phyloP scores from a whole-genome alignment of 2,888 invertebrate species.

The Himalopsyche japonica region DNA sequence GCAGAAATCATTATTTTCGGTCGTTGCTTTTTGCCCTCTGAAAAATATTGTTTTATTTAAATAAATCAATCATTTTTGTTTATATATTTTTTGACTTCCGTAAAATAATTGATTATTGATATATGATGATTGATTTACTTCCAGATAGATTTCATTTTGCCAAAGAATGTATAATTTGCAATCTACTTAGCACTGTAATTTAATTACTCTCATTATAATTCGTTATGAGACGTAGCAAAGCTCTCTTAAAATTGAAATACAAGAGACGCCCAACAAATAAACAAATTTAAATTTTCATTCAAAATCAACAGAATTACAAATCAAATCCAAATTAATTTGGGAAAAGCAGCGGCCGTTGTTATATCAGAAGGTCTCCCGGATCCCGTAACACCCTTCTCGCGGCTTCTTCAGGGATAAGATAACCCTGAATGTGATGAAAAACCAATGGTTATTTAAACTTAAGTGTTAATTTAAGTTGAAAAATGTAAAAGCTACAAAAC shows the following conservation, averaged over 20 bases:
- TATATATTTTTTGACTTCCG: too few relatives aligned
- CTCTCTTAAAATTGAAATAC: not conserved
- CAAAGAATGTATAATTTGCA: not conserved
- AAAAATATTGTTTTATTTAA: too few relatives aligned
- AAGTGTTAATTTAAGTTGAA: too few relatives aligned
- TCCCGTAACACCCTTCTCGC: not conserved
- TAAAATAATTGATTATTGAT: too few relatives aligned
- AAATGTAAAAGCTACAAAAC: too few relatives aligned
- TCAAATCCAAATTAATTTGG: not conserved
- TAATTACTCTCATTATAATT: not conserved
- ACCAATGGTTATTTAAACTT: not conserved
- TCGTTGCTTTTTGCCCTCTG: too few relatives aligned
- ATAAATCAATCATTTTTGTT: too few relatives aligned
- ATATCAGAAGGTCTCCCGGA: not conserved
- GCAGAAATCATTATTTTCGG: too few relatives aligned
- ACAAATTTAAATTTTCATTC: not conserved
- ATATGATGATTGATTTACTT: not conserved
- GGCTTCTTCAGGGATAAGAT: not conserved
- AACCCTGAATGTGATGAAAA: not conserved
- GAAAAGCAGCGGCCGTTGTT: not conserved
- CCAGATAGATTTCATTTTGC: not conserved
- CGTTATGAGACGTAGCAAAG: not conserved
- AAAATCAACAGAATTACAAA: not conserved
- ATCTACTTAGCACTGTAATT: not conserved
- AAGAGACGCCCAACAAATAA: not conserved